Conservation (phyloP, 2,888 invertebrate species). For the Agonopterix alstromeriana region DNA sequence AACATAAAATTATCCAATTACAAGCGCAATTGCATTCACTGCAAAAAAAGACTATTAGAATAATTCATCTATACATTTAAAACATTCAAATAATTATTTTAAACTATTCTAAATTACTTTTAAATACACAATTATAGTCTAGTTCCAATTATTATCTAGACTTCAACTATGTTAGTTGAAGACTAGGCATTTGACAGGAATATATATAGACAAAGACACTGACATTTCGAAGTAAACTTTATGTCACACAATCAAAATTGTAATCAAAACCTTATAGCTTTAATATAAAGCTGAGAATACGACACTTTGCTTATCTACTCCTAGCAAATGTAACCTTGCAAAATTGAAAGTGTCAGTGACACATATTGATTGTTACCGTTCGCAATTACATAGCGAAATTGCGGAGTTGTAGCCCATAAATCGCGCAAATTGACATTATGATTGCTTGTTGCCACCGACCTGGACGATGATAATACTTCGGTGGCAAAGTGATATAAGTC, state of each 20-base stretch:
- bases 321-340: slow-evolving; percentile 3
- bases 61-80: too few relatives aligned
- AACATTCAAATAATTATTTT: too few relatives aligned
- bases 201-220: slow-evolving; percentile 4
- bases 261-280: too few relatives aligned
- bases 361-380: slow-evolving; percentile 2
- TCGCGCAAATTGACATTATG: slow-evolving; percentile 10
- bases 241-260: background rate
- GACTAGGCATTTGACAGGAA: slow-evolving; percentile 6
- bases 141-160: too few relatives aligned
- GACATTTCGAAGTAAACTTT: background rate
- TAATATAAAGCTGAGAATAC: too few relatives aligned
- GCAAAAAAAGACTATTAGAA: too few relatives aligned
- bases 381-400: slow-evolving; percentile 1
- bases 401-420: slow-evolving; percentile 6
- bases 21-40: too few relatives aligned
- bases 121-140: too few relatives aligned
- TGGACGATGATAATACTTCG: background rate
- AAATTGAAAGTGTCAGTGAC: slow-evolving; percentile 1
- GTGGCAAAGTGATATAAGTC: background rate
- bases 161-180: background rate
- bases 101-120: too few relatives aligned
- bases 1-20: too few relatives aligned
- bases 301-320: too few relatives aligned
- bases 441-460: slow-evolving; percentile 4